Percentiles rank a stretch among this genome's conserved stretches.
Conservation (phyloP, 2,797 vertebrate genomes). For the Octomys mimax region DNA sequence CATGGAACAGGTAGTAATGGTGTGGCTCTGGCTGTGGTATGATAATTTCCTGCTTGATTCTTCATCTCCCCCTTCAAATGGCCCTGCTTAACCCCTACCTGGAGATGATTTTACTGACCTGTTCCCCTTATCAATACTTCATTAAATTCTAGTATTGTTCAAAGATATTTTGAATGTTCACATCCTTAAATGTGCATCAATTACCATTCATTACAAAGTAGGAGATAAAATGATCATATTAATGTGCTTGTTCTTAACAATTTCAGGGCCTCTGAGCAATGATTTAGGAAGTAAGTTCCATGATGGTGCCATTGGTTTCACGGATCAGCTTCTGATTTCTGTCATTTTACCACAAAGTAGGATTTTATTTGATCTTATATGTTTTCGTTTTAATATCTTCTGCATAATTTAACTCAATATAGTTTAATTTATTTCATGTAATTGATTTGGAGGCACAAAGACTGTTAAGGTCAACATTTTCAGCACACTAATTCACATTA, state of each 20-base stretch:
- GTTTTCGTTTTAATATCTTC: constrained; percentile 4
- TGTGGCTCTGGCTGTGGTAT: no score
- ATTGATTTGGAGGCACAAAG: constrained; percentile 1
- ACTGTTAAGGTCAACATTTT: constrained; percentile 26
- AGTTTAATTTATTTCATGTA: constrained; percentile 34
- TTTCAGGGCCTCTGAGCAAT: background rate
- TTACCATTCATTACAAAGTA: background rate
- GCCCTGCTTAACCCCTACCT: background rate
- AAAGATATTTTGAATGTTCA: background rate
- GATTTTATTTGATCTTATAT: background rate
- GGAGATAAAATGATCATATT: background rate
- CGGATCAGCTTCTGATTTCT: background rate
- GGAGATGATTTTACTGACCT: background rate
- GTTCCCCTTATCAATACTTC: background rate
- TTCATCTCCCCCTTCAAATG: background rate
- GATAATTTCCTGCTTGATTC: background rate
- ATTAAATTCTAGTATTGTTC: background rate
- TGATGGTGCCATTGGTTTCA: background rate
- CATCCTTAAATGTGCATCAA: background rate
- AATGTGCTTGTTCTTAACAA: background rate
- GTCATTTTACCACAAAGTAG: background rate
- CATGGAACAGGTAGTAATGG: background rate
- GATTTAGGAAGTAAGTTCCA: background rate
- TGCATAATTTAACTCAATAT: constrained; percentile 17
- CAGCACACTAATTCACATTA: background rate